Evolutionary conservation across 1,140 invertebrate genomes (phyloP), one percentile per base, ranked within the genome.

Genomic region (Solenopsis invicta): DNA sequence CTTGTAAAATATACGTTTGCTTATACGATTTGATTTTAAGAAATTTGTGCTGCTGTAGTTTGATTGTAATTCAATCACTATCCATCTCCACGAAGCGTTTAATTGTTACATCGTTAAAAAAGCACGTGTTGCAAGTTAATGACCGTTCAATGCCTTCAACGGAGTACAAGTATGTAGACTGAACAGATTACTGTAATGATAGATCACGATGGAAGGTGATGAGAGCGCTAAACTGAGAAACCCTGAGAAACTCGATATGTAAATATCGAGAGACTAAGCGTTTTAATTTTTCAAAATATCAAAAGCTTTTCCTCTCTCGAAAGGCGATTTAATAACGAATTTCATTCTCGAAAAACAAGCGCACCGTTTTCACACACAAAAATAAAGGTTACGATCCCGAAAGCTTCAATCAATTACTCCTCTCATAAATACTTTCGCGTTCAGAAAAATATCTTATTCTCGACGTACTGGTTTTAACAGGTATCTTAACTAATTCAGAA

Each of bases 371-470:
- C 54, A 16, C 24, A 21, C 54, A 16, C 24, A 21, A 61, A 74
- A 74, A 48, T 74, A 74, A 48, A 45, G 10, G 29, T 24, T n/a
- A 37, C 12, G 1, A 48, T 59, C 10, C 13, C 9, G 18, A 69
- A 67, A 82, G 24, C 13, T 9, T n/a, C 4, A 61, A 16, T 82
- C 4, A 74, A 48, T 0, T 13, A 37, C 37, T 45, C 61, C 29
- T 48, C 18, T 48, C 24, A 1, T 56, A 41, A 54, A 21, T 72
- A 71, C 13, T 69, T 2, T 2, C 34, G n/a, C 18, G 45, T 21
- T 56, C 67, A 48, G 80, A 72, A 82, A 82, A 72, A 82, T 84
- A 84, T 29, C 41, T 61, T 21, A 61, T 61, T 82, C 29, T 56
- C 56, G 24, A 48, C 50, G 29, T 8, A 84, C 24, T n/a, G 29